Base-by-base conservation (phyloP, 2,113 vertebrate species). In the Mustela nigripes region DNA sequence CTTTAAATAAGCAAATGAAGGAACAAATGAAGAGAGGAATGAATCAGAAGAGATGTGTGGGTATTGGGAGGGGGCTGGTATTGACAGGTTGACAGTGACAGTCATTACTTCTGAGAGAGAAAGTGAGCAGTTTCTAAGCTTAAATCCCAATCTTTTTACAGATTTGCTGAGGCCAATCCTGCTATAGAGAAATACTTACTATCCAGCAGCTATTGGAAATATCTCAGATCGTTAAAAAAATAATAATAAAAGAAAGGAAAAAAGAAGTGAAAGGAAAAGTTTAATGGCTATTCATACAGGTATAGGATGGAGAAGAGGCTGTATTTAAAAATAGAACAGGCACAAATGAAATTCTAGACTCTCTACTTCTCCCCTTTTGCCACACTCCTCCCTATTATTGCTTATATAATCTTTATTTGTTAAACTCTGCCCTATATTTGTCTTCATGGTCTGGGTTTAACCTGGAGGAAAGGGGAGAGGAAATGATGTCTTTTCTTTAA, bases 401-500 rank as follows among this genome's bases (percentile, higher is more conserved):
- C 36, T 92, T 78, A 39, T 74, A 42, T 65, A 42, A 71, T 87
- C 39, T 79, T 87, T 48, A 50, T 71, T 93, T 93, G 56, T 74
- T 94, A 91, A 90, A 89, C 26, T 81, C 90, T 80, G n/a, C 6
- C n/a, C 48, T 93, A 28, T 31, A 42, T 97, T 94, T 97, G 50
- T 93, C 89, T 94, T 93, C 11, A 31, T 63, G 63, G 48, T 82
- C 65, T 96, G 45, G 11, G 24, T 94, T 97, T 92, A 94, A 93
- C 21, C 42, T 82, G 48, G 62, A 91, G 48, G 69, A 80, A 91
- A 71, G 31, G 1, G 19, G 65, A 33, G 56, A 95, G 94, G 95
- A 96, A 96, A 94, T 65, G 45, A 95, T 95, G 39, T 82, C 24
- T 95, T 89, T 96, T 92, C 84, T 90, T 94, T 80, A 92, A 91